Evolutionary conservation across 2,888 invertebrate species (phyloP), one percentile per base, ranked within the genome.

Genomic region (Hedya salicella): DNA sequence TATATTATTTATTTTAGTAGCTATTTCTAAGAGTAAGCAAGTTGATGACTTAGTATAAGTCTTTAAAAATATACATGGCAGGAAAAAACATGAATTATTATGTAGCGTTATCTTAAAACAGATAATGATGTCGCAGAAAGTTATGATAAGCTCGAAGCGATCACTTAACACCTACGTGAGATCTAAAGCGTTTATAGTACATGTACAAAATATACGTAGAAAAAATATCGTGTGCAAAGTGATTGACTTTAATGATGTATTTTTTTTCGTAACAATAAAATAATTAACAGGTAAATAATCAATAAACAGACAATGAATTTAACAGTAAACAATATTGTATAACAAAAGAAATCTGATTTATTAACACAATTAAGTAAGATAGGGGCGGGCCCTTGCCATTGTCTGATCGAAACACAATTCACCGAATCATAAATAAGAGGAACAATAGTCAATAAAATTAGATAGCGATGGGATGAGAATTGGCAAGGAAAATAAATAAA

Each of bases 371-470:
- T 86, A 86, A 83, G 77, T 75, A 75, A 80, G 83, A 85, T 83
- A 82, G 82, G 80, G 81, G 65, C 67, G 73, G 79, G 81, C 79
- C 78, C 76, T 74, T 77, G 75, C 86, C 80, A 82, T 89, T 89
- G 88, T 88, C 81, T 85, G 88, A 87, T 86, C 86, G 81, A 83
- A 87, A 85, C 83, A 85, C 85, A 88, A 87, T 88, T 86, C 84
- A 76, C 79, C 79, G 83, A 85, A 83, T 88, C 87, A 88, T 89
- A 89, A 89, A 89, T 88, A 87, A 85, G 82, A 82, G 81, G 87
- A 88, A 89, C 88, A 89, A 89, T 89, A 86, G 84, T 83, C 88
- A 86, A 88, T 89, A 88, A 89, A 89, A 87, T 87, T 87, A 88
- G 84, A 86, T 87, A 81, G 78, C 80, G 78, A 81, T 81, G 80